These are phyloP conservation scores for Philonicus albiceps DNA, from an alignment of 2,888 invertebrate species.

Conservation along the genomic window DNA sequence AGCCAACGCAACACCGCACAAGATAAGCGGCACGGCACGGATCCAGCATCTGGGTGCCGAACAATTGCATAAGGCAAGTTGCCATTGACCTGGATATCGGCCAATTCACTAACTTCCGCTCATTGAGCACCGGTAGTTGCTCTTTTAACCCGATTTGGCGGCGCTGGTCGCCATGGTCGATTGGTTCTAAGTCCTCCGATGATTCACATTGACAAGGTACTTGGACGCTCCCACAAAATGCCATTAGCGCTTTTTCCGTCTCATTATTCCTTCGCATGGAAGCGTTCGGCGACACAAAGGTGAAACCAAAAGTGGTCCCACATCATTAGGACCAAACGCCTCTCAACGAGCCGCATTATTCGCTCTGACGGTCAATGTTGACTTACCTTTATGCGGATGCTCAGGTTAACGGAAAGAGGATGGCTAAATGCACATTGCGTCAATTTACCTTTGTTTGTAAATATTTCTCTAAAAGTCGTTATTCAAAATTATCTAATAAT, in stretches of 20 bases:
- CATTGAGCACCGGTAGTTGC: constrained; percentile 24
- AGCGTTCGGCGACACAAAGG: neutral
- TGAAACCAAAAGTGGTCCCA: constrained; percentile 8
- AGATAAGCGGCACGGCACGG: neutral
- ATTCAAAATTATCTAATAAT: neutral
- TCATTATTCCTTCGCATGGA: neutral
- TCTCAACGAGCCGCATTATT: neutral
- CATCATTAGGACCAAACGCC: neutral
- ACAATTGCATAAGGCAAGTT: constrained; percentile 30
- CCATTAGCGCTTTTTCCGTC: constrained; percentile 19
- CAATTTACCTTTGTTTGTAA: neutral
- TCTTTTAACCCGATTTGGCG: constrained; percentile 27
- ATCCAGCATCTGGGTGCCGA: constrained; percentile 18
- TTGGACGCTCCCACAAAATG: constrained; percentile 18
- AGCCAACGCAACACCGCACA: neutral
- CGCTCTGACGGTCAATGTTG: neutral
- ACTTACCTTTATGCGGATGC: neutral
- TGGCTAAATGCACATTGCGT: neutral
- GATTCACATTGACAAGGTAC: constrained; percentile 19
- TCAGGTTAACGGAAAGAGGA: neutral
- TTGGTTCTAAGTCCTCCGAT: constrained; percentile 17
- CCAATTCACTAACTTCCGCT: constrained; percentile 37
- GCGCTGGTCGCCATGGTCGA: neutral
- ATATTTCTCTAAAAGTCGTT: neutral
- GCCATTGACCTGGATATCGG: constrained; percentile 38